Conservation (phyloP, 2,888 invertebrate genomes). For the Perizoma flavofasciatum region DNA sequence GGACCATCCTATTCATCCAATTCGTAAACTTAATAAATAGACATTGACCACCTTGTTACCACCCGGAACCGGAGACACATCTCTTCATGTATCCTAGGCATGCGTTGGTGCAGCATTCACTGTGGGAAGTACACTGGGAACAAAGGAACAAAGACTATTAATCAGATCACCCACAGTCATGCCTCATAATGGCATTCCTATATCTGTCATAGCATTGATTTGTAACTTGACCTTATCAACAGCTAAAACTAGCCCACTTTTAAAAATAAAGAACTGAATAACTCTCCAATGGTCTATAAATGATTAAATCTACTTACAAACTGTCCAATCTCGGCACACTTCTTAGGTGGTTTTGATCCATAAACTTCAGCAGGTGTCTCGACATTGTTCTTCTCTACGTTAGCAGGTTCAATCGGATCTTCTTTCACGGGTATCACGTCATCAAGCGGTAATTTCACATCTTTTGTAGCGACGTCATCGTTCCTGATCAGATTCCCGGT, state of each 20-base stretch:
- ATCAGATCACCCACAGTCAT: too few relatives aligned
- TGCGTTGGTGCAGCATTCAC: constrained; percentile 62
- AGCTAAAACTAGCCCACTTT: too few relatives aligned
- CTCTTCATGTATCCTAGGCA: constrained; percentile 63
- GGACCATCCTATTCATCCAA: constrained; percentile 89
- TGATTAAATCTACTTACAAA: constrained; percentile 57
- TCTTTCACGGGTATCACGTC: constrained; percentile 8
- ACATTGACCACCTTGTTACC: constrained; percentile 4
- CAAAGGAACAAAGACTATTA: constrained; percentile 9
- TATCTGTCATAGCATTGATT: too few relatives aligned
- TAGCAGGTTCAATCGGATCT: constrained; percentile 8
- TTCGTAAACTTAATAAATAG: constrained; percentile 76
- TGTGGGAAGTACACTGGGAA: constrained; percentile 58
- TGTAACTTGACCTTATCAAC: too few relatives aligned
- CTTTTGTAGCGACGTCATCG: constrained; percentile 34
- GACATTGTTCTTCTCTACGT: constrained; percentile 36
- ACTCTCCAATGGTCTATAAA: constrained; percentile 2
- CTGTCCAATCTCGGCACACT: constrained; percentile 61
- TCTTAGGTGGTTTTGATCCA: constrained; percentile 15
- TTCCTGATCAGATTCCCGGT: constrained; percentile 50
- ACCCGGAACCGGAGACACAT: constrained; percentile 55
- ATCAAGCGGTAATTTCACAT: constrained; percentile 35
- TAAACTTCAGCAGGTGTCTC: constrained; percentile 30
- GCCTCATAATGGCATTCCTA: too few relatives aligned
- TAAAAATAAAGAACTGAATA: too few relatives aligned